A percentile compares a stretch with the other conserved stretches of the same genome.
Conservation (phyloP, 2,113 vertebrate species). For the Elephantulus edwardii region DNA sequence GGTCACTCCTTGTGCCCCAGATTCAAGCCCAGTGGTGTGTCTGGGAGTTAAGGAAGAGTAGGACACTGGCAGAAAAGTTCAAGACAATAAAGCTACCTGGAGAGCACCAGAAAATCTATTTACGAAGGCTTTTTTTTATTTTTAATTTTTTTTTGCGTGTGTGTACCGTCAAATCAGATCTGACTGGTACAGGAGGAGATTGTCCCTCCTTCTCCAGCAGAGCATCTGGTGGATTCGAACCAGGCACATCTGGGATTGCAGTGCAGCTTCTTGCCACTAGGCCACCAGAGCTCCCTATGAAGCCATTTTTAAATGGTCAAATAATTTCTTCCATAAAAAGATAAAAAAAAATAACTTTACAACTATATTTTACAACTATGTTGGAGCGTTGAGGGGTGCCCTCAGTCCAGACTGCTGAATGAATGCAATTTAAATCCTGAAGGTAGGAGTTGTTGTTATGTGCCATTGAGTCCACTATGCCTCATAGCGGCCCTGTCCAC, state of each 20-base stretch:
- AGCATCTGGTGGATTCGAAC: too few species aligned
- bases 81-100: constrained; percentile 6
- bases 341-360: not conserved
- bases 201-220: too few species aligned
- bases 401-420: not conserved
- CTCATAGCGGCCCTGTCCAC: too few species aligned
- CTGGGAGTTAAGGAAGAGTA: not conserved
- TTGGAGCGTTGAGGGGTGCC: not conserved
- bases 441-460: not conserved
- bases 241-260: too few species aligned
- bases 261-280: too few species aligned
- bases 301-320: not conserved
- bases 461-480: too few species aligned
- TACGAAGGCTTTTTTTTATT: constrained; percentile 11
- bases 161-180: too few species aligned
- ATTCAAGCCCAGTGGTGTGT: constrained; percentile 25
- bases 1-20: too few species aligned
- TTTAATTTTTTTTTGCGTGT: too few species aligned
- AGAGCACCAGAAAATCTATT: not conserved
- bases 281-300: too few species aligned
- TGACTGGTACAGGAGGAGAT: too few species aligned
- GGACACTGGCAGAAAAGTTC: not conserved
- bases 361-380: too few species aligned
- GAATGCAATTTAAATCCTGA: not conserved
- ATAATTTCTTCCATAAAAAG: constrained; percentile 13